A percentile compares a stretch with the other conserved stretches of the same genome.
Conservation (phyloP, 2,113 vertebrate species). For the Phylloscopus whistleri region DNA sequence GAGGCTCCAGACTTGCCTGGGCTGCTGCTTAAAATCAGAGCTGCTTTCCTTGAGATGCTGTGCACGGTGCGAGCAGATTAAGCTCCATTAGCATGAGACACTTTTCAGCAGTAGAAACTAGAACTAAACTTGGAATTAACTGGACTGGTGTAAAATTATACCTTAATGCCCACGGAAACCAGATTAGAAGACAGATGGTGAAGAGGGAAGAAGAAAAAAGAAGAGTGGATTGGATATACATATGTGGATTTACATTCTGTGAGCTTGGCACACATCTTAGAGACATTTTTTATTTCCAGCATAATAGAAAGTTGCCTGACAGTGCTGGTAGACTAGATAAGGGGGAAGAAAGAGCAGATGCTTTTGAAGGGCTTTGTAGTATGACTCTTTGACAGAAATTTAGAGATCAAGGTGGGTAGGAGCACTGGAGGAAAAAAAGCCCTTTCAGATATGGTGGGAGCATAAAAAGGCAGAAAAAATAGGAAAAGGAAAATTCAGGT, state of each 20-base stretch:
- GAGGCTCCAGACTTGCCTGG: neutral
- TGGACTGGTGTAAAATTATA: slow-evolving; percentile 32
- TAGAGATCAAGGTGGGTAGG: slow-evolving; percentile 43
- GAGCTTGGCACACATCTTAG: slow-evolving; percentile 44
- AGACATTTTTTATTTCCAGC: slow-evolving; percentile 48
- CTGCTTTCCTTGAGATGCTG: neutral
- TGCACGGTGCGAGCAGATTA: neutral
- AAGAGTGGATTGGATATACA: slow-evolving; percentile 29
- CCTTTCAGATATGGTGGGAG: neutral
- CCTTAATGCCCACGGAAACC: slow-evolving; percentile 43
- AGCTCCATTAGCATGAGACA: neutral
- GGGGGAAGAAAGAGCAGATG: slow-evolving; percentile 8
- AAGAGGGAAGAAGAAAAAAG: slow-evolving; percentile 32
- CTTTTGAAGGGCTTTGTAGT: slow-evolving; percentile 45
- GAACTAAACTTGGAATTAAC: slow-evolving; percentile 28
- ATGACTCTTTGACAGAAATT: neutral
- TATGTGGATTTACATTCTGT: slow-evolving; percentile 58
- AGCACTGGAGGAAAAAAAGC: neutral
- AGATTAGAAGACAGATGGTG: slow-evolving; percentile 57
- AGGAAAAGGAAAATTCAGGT: slow-evolving; percentile 21
- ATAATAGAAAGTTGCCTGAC: slow-evolving; percentile 48
- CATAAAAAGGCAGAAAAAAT: neutral
- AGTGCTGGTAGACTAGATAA: slow-evolving; percentile 37
- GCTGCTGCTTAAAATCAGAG: neutral
- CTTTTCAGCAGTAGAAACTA: neutral